Base-by-base conservation (phyloP, 1,140 invertebrate species). In the Lanistes nyassanus region DNA sequence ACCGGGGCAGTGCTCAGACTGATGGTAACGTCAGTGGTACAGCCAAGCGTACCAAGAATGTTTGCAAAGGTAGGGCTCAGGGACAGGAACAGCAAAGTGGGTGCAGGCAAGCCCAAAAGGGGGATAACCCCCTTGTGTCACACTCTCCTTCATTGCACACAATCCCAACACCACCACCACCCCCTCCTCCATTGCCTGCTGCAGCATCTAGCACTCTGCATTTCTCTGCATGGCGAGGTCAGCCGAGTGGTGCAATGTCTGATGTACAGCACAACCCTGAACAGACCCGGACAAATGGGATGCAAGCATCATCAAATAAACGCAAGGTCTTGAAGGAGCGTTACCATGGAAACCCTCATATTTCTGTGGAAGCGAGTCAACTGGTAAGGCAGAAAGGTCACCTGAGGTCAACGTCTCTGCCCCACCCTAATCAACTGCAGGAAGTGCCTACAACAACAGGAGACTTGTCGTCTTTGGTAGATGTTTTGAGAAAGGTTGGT, bases 401-500 rank as follows among this genome's bases (percentile, higher is more conserved):
- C 37, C 70, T 85, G n/a, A 78, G 71, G n/a, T 66, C 82, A 26
- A 78, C 75, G 29, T 56, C 76, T 3, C 68, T 79, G 39, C 79
- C 82, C 23, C 82, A 82, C 58, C 78, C 83, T 6, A 81, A 73
- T 69, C 81, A 82, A 60, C 78, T 82, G 9, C 51, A 75, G 11
- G 78, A 82, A 51, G 58, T 82, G 19, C 71, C 66, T 16, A 60
- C 69, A 16, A 74, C 79, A 21, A 75, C 69, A 29, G 70, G 77
- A 36, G 76, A 71, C 19, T 71, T 80, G 19, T 73, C 58, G 6
- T 80, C 79, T 36, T 79, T 84, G 19, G 79, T 80, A 3, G 79
- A 79, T 58, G 80, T 83, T 37, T 78, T 84, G 11, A 82, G 77
- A 73, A 80, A 81, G 79, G 83, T 84, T 62, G 74, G 81, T 75